These are phyloP conservation scores for Rhingia rostrata DNA, from an alignment of 2,888 invertebrate species.

Conservation along the genomic window DNA sequence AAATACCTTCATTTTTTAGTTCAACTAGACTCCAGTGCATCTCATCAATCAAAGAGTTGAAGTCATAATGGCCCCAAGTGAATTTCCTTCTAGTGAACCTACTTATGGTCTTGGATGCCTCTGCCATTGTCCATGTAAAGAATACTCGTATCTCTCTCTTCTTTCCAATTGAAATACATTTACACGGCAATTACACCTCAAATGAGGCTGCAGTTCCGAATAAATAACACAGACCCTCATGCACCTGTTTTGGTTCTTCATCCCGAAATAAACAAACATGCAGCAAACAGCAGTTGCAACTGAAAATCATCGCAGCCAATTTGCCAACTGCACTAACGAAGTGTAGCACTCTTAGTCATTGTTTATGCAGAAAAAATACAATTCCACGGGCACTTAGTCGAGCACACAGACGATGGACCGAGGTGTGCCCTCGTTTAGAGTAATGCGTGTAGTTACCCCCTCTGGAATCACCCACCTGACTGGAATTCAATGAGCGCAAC, in stretches of 20 bases:
- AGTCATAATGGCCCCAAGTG: neutral
- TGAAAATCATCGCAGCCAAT: constrained; percentile 5
- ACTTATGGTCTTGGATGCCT: too few species aligned
- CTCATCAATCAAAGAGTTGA: too few species aligned
- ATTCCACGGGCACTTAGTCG: constrained; percentile 51
- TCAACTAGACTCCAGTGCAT: too few species aligned
- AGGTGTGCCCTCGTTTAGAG: constrained; percentile 56
- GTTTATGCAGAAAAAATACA: constrained; percentile 36
- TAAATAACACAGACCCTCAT: constrained; percentile 12
- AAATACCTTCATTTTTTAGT: neutral
- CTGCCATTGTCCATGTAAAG: neutral
- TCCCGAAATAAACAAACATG: constrained; percentile 9
- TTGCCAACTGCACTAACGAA: constrained; percentile 40
- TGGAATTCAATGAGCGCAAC: constrained; percentile 32
- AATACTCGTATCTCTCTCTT: neutral
- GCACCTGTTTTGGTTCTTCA: constrained; percentile 53
- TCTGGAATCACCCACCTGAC: constrained; percentile 50
- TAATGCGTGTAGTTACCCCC: neutral
- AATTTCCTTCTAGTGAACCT: neutral
- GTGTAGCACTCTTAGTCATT: constrained; percentile 43
- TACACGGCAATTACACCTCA: constrained; percentile 55
- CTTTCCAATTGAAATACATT: constrained; percentile 40
- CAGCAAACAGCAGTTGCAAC: constrained; percentile 39
- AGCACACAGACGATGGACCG: constrained; percentile 19
- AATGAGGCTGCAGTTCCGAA: constrained; percentile 20